These are phyloP conservation scores for Gallinago stenura DNA, from an alignment of 2,797 vertebrate species.

Conservation along the genomic window DNA sequence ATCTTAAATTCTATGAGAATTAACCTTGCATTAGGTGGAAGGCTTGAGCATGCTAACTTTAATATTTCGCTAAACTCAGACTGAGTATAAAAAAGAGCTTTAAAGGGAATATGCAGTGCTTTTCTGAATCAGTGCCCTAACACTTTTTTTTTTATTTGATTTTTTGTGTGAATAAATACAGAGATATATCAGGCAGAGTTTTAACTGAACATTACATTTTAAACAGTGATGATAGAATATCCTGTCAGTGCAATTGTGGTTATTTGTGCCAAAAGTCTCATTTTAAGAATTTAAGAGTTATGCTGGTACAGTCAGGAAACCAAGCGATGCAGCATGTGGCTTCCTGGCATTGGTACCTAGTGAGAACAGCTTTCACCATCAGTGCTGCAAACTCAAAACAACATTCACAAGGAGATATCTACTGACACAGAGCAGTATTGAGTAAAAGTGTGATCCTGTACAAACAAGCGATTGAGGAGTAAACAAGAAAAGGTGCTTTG, in stretches of 20 bases:
- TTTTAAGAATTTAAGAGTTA: conserved; percentile 34
- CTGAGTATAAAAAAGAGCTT: neutral
- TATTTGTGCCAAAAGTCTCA: conserved; percentile 25
- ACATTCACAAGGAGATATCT: neutral
- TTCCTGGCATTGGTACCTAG: neutral
- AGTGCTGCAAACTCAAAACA: neutral
- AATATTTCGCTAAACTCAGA: neutral
- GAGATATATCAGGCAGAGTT: neutral
- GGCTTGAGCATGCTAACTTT: neutral
- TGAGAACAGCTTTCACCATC: conserved; percentile 27
- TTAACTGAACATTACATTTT: conserved; percentile 16
- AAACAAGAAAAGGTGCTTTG: neutral
- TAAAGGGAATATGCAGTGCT: neutral
- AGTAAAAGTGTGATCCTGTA: neutral
- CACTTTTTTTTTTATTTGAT: neutral
- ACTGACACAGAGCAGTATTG: fast-evolving
- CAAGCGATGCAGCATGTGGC: neutral
- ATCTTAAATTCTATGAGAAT: neutral
- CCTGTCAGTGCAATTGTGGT: neutral
- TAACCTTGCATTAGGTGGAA: neutral
- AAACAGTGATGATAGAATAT: neutral
- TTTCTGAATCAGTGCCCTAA: neutral
- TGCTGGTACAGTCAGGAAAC: conserved; percentile 22
- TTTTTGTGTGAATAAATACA: neutral
- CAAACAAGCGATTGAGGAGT: neutral